A percentile compares a stretch with the other conserved stretches of the same genome.
phyloP scores from a whole-genome alignment of 2,113 vertebrate genomes.

The Helogale parvula region DNA sequence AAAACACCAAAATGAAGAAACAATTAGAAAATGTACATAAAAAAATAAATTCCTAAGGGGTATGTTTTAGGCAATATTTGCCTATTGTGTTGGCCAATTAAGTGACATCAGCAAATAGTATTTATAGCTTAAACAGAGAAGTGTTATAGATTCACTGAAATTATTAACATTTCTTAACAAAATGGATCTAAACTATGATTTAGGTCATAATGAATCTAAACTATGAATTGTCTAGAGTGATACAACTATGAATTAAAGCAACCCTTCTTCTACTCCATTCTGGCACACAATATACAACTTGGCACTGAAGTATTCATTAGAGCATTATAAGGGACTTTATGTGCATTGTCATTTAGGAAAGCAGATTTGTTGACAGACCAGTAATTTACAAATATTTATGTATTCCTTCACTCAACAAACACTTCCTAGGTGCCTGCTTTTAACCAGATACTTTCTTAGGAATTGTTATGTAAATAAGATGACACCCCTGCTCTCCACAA shows the following conservation, averaged over 20 bases:
- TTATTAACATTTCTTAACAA: conserved; percentile 53
- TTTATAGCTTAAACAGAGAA: conserved; percentile 25
- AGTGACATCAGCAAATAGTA: conserved; percentile 34
- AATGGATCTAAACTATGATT: conserved; percentile 48
- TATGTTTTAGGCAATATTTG: conserved; percentile 43
- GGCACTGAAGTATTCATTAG: conserved; percentile 44
- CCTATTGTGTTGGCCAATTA: background rate
- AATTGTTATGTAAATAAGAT: conserved; percentile 42
- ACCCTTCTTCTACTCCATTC: conserved; percentile 13
- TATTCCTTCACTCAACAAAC: conserved; percentile 46
- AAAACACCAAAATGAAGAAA: conserved; percentile 53
- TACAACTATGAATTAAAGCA: background rate
- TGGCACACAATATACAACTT: conserved; percentile 30
- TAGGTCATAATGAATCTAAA: background rate
- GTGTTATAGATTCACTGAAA: background rate
- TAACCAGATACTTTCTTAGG: conserved; percentile 34
- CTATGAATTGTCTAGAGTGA: background rate
- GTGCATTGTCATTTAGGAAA: conserved; percentile 58
- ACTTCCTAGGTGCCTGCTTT: conserved; percentile 37
- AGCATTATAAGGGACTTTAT: conserved; percentile 46
- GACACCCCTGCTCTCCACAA: conserved; percentile 5
- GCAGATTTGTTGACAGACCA: conserved; percentile 54
- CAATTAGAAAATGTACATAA: conserved; percentile 46
- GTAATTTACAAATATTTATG: conserved; percentile 58
- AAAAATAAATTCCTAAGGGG: conserved; percentile 20